These are phyloP conservation scores for Aplodontia rufa DNA, from an alignment of 2,113 vertebrate genomes.

Conservation along the genomic window DNA sequence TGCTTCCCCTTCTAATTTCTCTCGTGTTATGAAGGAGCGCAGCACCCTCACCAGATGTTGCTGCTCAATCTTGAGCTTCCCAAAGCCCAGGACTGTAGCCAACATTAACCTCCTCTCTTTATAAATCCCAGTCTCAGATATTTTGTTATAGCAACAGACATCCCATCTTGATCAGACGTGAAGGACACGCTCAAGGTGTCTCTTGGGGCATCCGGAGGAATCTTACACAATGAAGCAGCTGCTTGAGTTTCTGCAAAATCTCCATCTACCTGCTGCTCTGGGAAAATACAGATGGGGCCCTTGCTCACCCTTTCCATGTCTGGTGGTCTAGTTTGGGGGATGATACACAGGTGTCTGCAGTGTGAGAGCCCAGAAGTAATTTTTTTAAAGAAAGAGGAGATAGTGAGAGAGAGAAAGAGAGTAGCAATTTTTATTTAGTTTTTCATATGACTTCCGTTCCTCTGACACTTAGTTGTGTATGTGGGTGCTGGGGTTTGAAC, in stretches of 20 bases:
- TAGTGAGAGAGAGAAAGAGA: too few relatives aligned
- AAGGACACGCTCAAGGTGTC: rapidly evolving
- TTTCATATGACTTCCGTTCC: too few relatives aligned
- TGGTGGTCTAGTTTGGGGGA: not conserved
- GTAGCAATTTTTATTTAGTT: too few relatives aligned
- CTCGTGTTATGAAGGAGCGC: too few relatives aligned
- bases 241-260: not conserved
- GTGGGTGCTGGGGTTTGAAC: too few relatives aligned
- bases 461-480: too few relatives aligned
- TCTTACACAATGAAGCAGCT: too few relatives aligned
- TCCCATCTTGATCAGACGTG: not conserved
- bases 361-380: not conserved
- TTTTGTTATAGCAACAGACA: not conserved
- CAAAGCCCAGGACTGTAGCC: not conserved
- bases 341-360: not conserved
- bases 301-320: rapidly evolving
- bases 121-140: not conserved
- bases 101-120: not conserved
- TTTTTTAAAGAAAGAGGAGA: too few relatives aligned
- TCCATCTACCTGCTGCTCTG: not conserved
- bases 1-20: not conserved
- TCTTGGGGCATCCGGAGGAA: rapidly evolving
- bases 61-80: not conserved
- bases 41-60: not conserved
- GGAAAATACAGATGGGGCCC: too few relatives aligned